Conservation (phyloP, 1,140 invertebrate genomes). For the Drosophila melanica region DNA sequence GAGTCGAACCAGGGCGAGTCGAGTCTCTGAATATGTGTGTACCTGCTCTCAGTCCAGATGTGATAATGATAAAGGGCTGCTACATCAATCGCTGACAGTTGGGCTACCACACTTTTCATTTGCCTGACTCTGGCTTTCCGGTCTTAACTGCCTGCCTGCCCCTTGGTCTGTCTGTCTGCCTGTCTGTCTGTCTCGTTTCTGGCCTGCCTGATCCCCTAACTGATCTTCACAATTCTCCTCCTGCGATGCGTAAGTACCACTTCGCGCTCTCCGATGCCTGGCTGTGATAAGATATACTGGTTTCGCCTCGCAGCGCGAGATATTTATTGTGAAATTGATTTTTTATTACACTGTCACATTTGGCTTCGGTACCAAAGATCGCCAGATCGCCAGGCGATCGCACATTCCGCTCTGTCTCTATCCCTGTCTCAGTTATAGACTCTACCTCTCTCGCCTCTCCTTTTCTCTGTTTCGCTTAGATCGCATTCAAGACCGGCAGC, state of each 20-base stretch:
- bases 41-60: conserved; percentile 77
- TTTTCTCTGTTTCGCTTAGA: conserved; percentile 17
- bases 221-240: conserved; percentile 24
- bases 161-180: not conserved
- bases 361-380: conserved; percentile 29
- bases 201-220: conserved; percentile 10
- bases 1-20: conserved; percentile 49
- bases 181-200: conserved; percentile 13
- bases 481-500: conserved; percentile 77
- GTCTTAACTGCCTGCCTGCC: conserved; percentile 17
- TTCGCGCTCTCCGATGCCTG: conserved; percentile 72
- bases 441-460: conserved; percentile 13
- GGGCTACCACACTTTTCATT: conserved; percentile 82
- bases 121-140: conserved; percentile 29
- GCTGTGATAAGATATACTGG: conserved; percentile 76
- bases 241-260: conserved; percentile 71
- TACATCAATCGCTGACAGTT: conserved; percentile 84
- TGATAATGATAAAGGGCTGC: conserved; percentile 83
- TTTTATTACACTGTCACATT: conserved; percentile 83
- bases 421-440: not conserved
- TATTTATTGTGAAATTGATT: conserved; percentile 83
- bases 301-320: conserved; percentile 53
- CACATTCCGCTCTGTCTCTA: conserved; percentile 49
- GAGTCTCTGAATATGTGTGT: conserved; percentile 47
- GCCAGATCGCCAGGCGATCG: conserved; percentile 53